phyloP scores from a whole-genome alignment of 1,140 invertebrate species.

The Tetragnatha versicolor region DNA sequence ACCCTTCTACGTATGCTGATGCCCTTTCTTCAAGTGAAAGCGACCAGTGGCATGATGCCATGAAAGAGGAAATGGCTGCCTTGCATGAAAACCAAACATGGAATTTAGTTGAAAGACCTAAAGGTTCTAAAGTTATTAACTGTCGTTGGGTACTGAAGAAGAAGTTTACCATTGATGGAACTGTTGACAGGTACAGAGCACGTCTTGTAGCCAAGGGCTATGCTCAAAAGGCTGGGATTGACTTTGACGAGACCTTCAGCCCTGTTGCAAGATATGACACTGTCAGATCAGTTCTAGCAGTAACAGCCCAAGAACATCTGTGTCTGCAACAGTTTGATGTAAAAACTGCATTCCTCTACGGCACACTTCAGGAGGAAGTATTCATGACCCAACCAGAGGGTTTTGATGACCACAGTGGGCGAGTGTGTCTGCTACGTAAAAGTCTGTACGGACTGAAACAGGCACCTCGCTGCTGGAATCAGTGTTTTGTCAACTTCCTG shows the following conservation, averaged over 20 bases:
- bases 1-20: too few relatives aligned
- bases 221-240: constrained; percentile 62
- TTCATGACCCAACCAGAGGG: constrained; percentile 60
- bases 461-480: constrained; percentile 63
- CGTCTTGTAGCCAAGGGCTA: constrained; percentile 64
- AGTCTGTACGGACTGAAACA: constrained; percentile 65
- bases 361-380: constrained; percentile 54
- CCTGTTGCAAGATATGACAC: constrained; percentile 60
- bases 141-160: too few relatives aligned
- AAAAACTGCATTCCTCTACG: constrained; percentile 58
- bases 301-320: constrained; percentile 15
- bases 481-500: constrained; percentile 38
- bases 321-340: constrained; percentile 57
- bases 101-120: too few relatives aligned
- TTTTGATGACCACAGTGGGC: constrained; percentile 56
- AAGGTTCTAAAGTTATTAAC: too few relatives aligned
- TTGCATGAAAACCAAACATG: too few relatives aligned
- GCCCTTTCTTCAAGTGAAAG: too few relatives aligned
- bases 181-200: constrained; percentile 58
- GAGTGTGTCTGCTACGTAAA: constrained; percentile 60
- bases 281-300: neutral
- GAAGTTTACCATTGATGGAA: too few relatives aligned
- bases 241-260: constrained; percentile 60
- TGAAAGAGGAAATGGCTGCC: too few relatives aligned
- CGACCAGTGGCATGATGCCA: too few relatives aligned